Evolutionary conservation across 2,888 invertebrate genomes (phyloP), one percentile per base, ranked within the genome.

Genomic region (Leptopilina drosophilae): DNA sequence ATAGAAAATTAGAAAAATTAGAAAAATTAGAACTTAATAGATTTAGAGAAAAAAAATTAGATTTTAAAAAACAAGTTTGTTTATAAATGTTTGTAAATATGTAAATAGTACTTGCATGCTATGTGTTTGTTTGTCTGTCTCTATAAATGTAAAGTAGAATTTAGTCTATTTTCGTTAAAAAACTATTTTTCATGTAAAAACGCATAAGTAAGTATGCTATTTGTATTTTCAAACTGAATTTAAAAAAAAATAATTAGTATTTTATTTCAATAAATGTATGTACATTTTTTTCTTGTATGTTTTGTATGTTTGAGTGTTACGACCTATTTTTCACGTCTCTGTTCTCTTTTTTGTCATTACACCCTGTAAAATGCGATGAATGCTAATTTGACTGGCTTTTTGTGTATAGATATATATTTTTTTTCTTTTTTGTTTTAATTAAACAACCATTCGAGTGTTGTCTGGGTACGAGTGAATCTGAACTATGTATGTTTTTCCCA

Each of bases 161-260:
- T 26, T 56, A 26, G 46, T 20, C 40, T 53, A 5, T 33, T 56
- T 73, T 9, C n/a, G 56, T 56, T 33, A 33, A 33, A 33, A 7
- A 73, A 73, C 20, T 1, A 14, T 73, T 59, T 42, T 33, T 69
- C n/a, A 2, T 73, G 73, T 73, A 40, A 33, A 42, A 67, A 66
- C 75, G 65, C 80, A 78, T 78, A 80, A 78, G 80, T 80, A 80
- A 80, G 80, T 80, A 80, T 77, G 73, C 62, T 67, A 6, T 56
- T 33, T 33, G 1, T 33, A 33, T 33, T 65, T 56, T 75, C 42
- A 53, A 56, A 42, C 3, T 33, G 56, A 4, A n/a, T 77, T 26
- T 53, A 33, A 56, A 73, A 73, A 33, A 73, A 33, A 15, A 9
- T 9, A 73, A 73, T 56, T 73, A 73, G 56, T 73, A 33, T 2